Percentiles rank a stretch among this genome's conserved stretches.
phyloP scores from a whole-genome alignment of 2,113 vertebrate species.

The Corythaeola cristata region DNA sequence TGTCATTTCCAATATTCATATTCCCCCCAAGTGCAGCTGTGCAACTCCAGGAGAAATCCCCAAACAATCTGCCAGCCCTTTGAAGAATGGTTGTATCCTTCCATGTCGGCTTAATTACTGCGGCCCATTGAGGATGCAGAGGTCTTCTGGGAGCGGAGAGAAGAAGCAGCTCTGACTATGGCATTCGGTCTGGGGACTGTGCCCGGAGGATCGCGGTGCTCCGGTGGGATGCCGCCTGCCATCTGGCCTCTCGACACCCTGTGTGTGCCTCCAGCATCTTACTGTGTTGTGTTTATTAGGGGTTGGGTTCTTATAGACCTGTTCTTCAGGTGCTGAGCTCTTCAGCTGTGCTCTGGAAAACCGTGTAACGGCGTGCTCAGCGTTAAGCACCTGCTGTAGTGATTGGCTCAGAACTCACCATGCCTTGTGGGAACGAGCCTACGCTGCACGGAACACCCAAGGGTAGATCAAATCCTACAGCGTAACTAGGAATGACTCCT shows the following conservation, averaged over 20 bases:
- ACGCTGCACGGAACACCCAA: accelerated
- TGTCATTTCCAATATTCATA: neutral
- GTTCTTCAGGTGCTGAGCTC: neutral
- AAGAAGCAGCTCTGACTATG: neutral
- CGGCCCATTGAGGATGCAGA: neutral
- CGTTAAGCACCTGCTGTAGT: neutral
- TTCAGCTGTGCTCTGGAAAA: neutral
- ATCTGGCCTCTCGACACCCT: neutral
- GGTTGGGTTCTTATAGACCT: neutral
- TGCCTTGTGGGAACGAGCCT: neutral
- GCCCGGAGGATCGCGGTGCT: neutral
- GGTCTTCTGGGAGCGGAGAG: neutral
- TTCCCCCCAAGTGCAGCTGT: neutral
- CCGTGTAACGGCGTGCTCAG: neutral
- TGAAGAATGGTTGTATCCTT: conserved; percentile 16
- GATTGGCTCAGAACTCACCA: neutral
- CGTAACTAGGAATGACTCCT: neutral
- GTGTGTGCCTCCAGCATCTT: neutral
- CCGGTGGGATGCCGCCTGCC: neutral
- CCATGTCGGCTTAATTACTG: neutral
- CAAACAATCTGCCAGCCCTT: conserved; percentile 21
- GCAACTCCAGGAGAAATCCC: neutral
- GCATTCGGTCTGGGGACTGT: neutral
- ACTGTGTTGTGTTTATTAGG: accelerated
- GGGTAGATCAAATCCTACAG: neutral